A percentile compares a stretch with the other conserved stretches of the same genome.
Evolutionary conservation across 1,140 invertebrate genomes (phyloP).

Genomic region (Capitella teleta): DNA sequence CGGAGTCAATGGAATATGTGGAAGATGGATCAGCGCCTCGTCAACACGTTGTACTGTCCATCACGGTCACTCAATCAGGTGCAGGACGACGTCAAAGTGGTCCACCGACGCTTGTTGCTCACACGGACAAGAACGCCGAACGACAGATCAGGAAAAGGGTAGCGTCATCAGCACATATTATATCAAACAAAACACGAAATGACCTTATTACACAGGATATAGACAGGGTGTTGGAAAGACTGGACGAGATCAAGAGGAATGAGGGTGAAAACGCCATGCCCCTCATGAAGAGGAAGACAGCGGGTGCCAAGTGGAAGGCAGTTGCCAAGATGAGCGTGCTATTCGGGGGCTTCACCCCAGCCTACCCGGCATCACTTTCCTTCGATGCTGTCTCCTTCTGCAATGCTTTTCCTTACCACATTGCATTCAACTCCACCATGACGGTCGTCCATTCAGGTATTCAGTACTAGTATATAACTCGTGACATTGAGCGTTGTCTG

Average conservation of each 20-base stretch:
- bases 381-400: neutral
- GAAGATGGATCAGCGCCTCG: conserved; percentile 15
- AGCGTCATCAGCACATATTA: neutral
- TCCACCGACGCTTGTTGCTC: conserved; percentile 24
- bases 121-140: conserved; percentile 25
- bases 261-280: conserved; percentile 19
- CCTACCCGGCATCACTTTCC: neutral
- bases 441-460: neutral
- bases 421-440: conserved; percentile 1
- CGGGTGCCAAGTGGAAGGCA: conserved; percentile 16
- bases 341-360: neutral
- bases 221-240: conserved; percentile 16
- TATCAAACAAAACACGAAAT: neutral
- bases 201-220: conserved; percentile 17
- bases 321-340: conserved; percentile 18
- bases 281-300: conserved; percentile 11
- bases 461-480: neutral
- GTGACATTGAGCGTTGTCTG: too few relatives aligned
- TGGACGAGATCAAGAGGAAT: conserved; percentile 18
- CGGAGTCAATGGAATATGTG: conserved; percentile 16
- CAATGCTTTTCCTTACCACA: conserved; percentile 1
- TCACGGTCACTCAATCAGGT: conserved; percentile 18
- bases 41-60: conserved; percentile 20
- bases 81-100: conserved; percentile 11
- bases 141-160: conserved; percentile 21